These are phyloP conservation scores for Maniola jurtina DNA, from an alignment of 1,140 invertebrate genomes.

Conservation along the genomic window DNA sequence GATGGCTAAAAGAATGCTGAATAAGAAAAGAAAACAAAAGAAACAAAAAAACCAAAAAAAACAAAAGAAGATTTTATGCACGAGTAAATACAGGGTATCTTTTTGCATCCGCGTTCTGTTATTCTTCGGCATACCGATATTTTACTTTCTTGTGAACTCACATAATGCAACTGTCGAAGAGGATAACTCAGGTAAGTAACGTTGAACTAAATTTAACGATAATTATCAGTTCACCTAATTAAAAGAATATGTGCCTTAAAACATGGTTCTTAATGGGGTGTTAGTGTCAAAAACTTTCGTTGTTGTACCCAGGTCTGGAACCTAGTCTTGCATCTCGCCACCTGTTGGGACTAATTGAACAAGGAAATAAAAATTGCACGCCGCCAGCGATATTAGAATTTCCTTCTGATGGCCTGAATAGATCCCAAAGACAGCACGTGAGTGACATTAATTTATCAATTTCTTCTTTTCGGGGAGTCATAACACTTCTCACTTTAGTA, in stretches of 20 bases:
- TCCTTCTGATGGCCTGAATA: constrained; percentile 86
- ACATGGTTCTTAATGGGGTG: too few relatives aligned
- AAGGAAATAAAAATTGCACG: constrained; percentile 81
- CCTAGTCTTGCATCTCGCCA: constrained; percentile 34
- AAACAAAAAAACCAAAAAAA: too few relatives aligned
- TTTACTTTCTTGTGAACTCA: constrained; percentile 32
- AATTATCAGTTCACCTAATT: too few relatives aligned
- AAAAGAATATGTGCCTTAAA: too few relatives aligned
- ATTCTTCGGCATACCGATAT: constrained; percentile 50
- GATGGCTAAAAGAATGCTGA: constrained; percentile 69
- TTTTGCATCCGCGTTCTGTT: constrained; percentile 50
- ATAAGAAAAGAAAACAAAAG: too few relatives aligned
- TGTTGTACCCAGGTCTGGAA: constrained; percentile 18
- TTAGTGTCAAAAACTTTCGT: background rate
- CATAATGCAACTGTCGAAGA: background rate
- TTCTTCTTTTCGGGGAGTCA: too few relatives aligned
- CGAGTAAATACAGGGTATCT: constrained; percentile 48
- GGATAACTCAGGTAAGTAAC: constrained; percentile 17
- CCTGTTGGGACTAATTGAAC: constrained; percentile 28
- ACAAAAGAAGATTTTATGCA: constrained; percentile 46
- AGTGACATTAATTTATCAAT: constrained; percentile 23
- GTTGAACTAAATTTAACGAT: too few relatives aligned
- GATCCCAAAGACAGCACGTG: constrained; percentile 80
- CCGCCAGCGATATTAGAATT: constrained; percentile 89
- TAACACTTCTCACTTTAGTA: too few relatives aligned